Base-by-base conservation (phyloP, 30 jellyfish, hydroid and myxozoan species). In the Aurelia sp. region DNA sequence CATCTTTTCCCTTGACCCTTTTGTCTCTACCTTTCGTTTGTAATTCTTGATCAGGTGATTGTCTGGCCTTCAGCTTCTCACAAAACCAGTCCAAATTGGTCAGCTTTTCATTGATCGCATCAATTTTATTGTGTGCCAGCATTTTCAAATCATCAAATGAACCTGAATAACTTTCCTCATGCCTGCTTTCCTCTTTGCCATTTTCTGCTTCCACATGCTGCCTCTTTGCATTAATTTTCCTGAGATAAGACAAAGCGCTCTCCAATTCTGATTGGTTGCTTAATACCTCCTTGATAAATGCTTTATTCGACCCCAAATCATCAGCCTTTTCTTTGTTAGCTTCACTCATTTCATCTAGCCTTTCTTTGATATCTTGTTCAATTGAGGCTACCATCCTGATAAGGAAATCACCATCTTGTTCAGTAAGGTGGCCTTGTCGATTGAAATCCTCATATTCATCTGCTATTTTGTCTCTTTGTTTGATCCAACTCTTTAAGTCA, bases 321-420 rank as follows among this genome's bases (percentile, higher is more conserved):
- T 62, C 71, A 55, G 22, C 27, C 8, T 44, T 44, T 3, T 44
- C 55, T 44, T 71, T 71, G 69, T 74, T 60, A 8, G 27, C 65
- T 19, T 75, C 82, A 30, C 33, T 35, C 3, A 82, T 82, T 75
- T 82, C 92, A n/a, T 59, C 79, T 18, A 82, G 51, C 47, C 85
- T 70, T 31, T 27, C 79, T 57, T 57, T 31, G 62, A 82, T 71
- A 44, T 82, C 92, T 5, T 12, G 52, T 31, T 66, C 90, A 47
- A 70, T 21, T 22, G 82, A 66, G 19, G 17, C 58, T 16, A 81
- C 53, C 90, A 81, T 67, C 6, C 55, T 31, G 3, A 62, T 19
- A 10, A 81, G 66, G 20, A 69, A 66, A 6, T 52, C 30, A 1
- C 74, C 68, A 33, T 81, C 90, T 6, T 66, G 64, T 57, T 81